Conservation (phyloP, 2,888 invertebrate genomes). For the Agrilus biguttatus region DNA sequence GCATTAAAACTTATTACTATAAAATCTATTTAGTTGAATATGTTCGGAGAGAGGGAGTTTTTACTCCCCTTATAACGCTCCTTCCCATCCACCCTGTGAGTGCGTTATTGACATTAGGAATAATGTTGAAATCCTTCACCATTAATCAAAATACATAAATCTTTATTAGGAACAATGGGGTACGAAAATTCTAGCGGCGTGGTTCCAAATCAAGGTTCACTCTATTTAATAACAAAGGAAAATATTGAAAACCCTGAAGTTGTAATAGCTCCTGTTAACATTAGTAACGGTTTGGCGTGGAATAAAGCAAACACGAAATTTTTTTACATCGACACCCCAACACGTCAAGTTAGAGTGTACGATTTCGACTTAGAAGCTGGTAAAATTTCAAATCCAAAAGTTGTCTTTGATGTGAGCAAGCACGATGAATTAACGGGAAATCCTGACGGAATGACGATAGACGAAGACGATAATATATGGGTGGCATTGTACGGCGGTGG, state of each 20-base stretch:
- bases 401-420: conserved; percentile 17
- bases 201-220: conserved; percentile 38
- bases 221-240: conserved; percentile 40
- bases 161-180: conserved; percentile 45
- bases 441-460: conserved; percentile 58
- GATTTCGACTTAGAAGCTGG: conserved; percentile 48
- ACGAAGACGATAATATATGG: conserved; percentile 64
- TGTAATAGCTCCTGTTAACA: conserved; percentile 34
- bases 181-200: conserved; percentile 35
- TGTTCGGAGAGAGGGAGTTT: too few species aligned
- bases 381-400: conserved; percentile 26
- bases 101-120: not conserved
- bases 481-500: conserved; percentile 50
- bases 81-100: not conserved
- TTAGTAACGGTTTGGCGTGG: conserved; percentile 76
- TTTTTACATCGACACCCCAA: conserved; percentile 66
- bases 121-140: conserved; percentile 1
- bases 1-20: too few species aligned
- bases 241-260: conserved; percentile 18
- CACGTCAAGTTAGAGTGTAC: conserved; percentile 49
- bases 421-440: conserved; percentile 7
- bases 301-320: conserved; percentile 50
- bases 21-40: too few species aligned
- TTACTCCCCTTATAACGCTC: not conserved
- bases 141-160: conserved; percentile 1